Evolutionary conservation across 2,797 vertebrate genomes (phyloP).

Genomic region (Scolopax rusticola): DNA sequence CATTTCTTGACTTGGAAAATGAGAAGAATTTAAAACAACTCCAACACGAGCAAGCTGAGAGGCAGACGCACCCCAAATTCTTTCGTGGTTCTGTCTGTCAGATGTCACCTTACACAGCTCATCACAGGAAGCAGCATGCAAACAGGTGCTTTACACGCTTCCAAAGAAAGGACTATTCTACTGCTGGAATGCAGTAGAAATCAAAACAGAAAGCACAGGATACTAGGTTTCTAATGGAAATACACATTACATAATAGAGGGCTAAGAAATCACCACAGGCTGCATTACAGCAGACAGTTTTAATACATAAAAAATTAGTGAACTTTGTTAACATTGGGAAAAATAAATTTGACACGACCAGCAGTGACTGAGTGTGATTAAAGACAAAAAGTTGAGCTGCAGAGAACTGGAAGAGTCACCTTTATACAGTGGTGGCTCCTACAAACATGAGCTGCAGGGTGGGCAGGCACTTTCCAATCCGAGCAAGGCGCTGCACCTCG

Average conservation of each 20-base stretch:
- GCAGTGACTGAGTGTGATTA: neutral
- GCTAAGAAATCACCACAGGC: neutral
- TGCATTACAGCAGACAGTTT: neutral
- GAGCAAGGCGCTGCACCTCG: neutral
- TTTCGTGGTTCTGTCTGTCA: neutral
- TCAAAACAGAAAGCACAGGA: neutral
- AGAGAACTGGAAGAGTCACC: neutral
- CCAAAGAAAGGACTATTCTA: neutral
- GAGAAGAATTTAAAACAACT: neutral
- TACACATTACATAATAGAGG: neutral
- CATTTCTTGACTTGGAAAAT: neutral
- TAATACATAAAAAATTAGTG: neutral
- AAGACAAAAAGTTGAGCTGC: neutral
- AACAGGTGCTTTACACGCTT: neutral
- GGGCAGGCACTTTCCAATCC: neutral
- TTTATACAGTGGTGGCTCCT: neutral
- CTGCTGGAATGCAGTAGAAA: neutral
- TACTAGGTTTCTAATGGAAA: neutral
- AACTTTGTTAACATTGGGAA: neutral
- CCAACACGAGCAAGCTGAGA: neutral
- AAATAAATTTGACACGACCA: neutral
- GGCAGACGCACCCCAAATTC: neutral
- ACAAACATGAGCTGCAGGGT: neutral
- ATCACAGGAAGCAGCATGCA: neutral
- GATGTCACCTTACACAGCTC: constrained; percentile 27